phyloP scores from a whole-genome alignment of 1,140 invertebrate species.

The Cherax quadricarinatus region DNA sequence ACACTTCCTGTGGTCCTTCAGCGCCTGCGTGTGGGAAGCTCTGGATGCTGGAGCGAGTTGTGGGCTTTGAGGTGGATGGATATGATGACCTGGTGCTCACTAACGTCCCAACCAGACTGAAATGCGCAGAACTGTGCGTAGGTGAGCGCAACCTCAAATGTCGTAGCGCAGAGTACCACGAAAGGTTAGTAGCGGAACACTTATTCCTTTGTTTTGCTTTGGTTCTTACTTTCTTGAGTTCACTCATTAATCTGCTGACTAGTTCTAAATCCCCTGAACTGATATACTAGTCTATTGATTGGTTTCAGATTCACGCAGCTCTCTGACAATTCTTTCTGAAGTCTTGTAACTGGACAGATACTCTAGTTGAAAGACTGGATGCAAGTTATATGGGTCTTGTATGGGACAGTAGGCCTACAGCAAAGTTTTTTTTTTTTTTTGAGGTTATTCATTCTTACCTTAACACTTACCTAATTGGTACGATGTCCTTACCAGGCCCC shows the following conservation, averaged over 20 bases:
- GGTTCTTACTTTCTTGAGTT: background rate
- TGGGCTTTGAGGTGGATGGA: conserved; percentile 77
- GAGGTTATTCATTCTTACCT: too few relatives aligned
- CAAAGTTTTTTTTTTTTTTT: too few relatives aligned
- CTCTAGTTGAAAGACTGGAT: too few relatives aligned
- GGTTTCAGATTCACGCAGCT: too few relatives aligned
- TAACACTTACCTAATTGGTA: too few relatives aligned
- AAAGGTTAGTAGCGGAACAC: conserved; percentile 17
- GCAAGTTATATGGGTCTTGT: too few relatives aligned
- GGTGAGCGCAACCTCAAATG: conserved; percentile 75
- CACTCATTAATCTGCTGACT: background rate
- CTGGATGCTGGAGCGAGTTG: conserved; percentile 77
- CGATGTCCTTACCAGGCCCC: too few relatives aligned
- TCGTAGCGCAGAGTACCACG: conserved; percentile 75
- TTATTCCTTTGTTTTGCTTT: background rate
- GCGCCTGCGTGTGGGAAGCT: conserved; percentile 74
- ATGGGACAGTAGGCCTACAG: too few relatives aligned
- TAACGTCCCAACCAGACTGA: conserved; percentile 75
- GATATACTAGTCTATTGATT: too few relatives aligned
- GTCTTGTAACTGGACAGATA: too few relatives aligned
- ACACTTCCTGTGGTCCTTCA: background rate
- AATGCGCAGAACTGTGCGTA: conserved; percentile 77
- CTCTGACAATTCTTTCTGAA: too few relatives aligned
- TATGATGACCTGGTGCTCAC: conserved; percentile 75
- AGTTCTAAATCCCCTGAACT: too few relatives aligned